Base-by-base conservation (phyloP, 1,140 invertebrate species). In the Acyrthosiphon pisum region DNA sequence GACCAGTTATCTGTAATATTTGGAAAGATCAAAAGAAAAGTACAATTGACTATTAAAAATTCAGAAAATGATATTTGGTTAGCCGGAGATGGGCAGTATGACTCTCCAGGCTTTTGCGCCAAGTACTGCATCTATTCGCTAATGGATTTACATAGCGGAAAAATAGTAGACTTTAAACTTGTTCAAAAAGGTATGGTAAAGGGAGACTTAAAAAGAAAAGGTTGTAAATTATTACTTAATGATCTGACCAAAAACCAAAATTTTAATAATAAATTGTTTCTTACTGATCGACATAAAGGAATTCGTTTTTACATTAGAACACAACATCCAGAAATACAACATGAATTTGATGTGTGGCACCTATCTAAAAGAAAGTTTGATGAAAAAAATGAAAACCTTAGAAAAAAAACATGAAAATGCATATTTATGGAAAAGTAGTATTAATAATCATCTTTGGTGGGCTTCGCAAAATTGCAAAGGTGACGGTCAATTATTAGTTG, bases 311-410 rank as follows among this genome's bases (percentile, higher is more conserved):
- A 60, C 44, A 68, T 60, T 26, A 37, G 68, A 60, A 92, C 35
- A 48, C 20, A 92, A 44, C 60, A 76, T 30, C 35, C 53, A 11
- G 44, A 81, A 37, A 92, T 92, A 35, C 22, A 92, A 92, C 91
- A 92, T 22, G 37, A 60, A 44, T 92, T 92, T 92, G 60, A 44
- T 46, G 60, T 92, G n/a, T 83, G 91, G 91, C 91, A 92, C 44
- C 6, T 83, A n/a, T 60, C 68, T 48, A 92, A 92, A 81, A n/a
- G n/a, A n/a, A n/a, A 92, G 91, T 92, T 92, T 92, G 30, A 92
- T 81, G 91, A 92, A 92, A 92, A 81, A 44, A 44, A 68, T 92
- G 35, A 92, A 92, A 92, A 48, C 60, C 18, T 68, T 60, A 30
- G 53, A 76, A 37, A 92, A 92, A 81, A 92, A 81, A 48, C 35